Percentiles rank a stretch among this genome's conserved stretches.
These are phyloP conservation scores for Panzeria rudis DNA, from an alignment of 2,888 invertebrate species.

Conservation along the genomic window DNA sequence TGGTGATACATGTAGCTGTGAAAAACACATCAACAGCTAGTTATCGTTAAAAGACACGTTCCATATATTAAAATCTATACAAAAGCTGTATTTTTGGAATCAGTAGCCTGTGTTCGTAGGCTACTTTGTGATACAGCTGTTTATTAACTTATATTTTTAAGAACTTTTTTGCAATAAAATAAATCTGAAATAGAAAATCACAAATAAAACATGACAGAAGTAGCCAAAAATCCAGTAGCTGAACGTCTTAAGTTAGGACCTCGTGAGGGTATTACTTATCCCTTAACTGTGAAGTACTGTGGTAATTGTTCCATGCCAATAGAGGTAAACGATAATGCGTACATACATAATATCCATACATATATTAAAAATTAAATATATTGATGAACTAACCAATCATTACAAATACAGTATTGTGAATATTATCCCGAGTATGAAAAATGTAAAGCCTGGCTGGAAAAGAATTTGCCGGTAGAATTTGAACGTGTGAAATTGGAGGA, in stretches of 20 bases:
- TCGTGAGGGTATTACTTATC: constrained; percentile 90
- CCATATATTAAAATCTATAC: neutral
- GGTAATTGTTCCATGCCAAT: constrained; percentile 98
- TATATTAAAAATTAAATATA: neutral
- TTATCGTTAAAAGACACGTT: constrained; percentile 8
- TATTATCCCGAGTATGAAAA: constrained; percentile 98
- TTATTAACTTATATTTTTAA: neutral
- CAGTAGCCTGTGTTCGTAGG: too few species aligned
- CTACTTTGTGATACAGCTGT: too few species aligned
- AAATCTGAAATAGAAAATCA: constrained; percentile 14
- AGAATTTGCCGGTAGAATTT: constrained; percentile 96
- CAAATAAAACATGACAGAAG: constrained; percentile 85
- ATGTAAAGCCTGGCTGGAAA: constrained; percentile 98
- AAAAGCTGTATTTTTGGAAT: neutral
- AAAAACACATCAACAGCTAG: neutral
- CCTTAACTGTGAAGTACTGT: constrained; percentile 93
- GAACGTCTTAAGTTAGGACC: constrained; percentile 86
- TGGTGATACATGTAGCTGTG: too few species aligned
- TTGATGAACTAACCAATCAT: neutral
- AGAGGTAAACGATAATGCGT: constrained; percentile 86
- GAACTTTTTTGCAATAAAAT: neutral
- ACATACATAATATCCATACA: neutral
- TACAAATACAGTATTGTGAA: constrained; percentile 92
- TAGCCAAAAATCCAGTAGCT: constrained; percentile 85
- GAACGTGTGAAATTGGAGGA: constrained; percentile 90